These are phyloP conservation scores for Parotocinclus haroldoi DNA, from an alignment of 2,797 vertebrate species.

Conservation along the genomic window DNA sequence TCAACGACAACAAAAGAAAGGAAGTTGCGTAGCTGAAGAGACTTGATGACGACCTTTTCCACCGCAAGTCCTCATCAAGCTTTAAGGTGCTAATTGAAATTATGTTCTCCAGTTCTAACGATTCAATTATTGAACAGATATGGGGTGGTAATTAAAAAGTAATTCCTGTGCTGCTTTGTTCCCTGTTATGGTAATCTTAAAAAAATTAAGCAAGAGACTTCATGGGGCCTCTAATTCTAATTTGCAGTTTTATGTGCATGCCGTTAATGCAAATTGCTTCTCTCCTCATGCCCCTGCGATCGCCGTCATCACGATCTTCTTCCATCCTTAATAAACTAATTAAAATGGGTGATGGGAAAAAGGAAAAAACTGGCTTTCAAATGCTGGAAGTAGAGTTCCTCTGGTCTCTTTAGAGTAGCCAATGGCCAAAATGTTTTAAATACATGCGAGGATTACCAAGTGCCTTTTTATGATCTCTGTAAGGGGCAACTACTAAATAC, in stretches of 20 bases:
- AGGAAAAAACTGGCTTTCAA: constrained; percentile 39
- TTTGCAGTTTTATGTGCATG: constrained; percentile 50
- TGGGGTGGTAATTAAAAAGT: constrained; percentile 60
- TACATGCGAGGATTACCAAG: constrained; percentile 45
- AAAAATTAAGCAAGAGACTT: constrained; percentile 30
- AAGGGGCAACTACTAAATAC: constrained; percentile 20
- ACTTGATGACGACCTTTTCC: not conserved
- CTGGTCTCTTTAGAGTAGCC: constrained; percentile 22
- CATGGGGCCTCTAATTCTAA: constrained; percentile 49
- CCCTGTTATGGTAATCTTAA: constrained; percentile 46
- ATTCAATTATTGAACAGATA: constrained; percentile 59
- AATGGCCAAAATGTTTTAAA: constrained; percentile 31
- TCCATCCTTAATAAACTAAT: constrained; percentile 42
- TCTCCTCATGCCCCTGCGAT: constrained; percentile 37
- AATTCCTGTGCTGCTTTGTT: constrained; percentile 55
- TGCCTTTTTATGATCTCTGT: constrained; percentile 9
- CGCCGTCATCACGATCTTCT: constrained; percentile 23
- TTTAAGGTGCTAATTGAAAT: constrained; percentile 56
- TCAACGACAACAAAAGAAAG: constrained; percentile 20
- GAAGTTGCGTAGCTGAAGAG: constrained; percentile 6
- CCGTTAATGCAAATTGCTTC: constrained; percentile 50
- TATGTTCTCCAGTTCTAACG: constrained; percentile 51
- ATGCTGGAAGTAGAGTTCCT: constrained; percentile 38
- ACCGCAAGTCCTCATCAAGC: constrained; percentile 13
- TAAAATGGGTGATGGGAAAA: constrained; percentile 30